These are phyloP conservation scores for Theocolax elegans DNA, from an alignment of 1,140 invertebrate genomes.

Conservation along the genomic window DNA sequence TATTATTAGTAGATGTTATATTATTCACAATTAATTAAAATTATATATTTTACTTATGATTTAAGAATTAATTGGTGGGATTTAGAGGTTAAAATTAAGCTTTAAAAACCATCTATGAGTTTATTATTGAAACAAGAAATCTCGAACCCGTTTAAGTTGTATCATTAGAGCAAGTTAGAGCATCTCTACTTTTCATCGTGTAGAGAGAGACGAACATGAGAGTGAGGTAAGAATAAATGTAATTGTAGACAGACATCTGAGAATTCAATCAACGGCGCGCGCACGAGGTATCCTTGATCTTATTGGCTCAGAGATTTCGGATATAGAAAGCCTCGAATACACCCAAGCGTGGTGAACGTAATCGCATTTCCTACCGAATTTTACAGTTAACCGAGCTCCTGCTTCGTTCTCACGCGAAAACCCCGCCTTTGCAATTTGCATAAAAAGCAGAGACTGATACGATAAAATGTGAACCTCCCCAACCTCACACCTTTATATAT, in stretches of 20 bases:
- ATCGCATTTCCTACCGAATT: conserved; percentile 53
- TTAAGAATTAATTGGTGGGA: no score
- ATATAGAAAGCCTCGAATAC: conserved; percentile 29
- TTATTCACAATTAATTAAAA: no score
- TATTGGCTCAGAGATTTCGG: conserved; percentile 37
- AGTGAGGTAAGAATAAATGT: conserved; percentile 35
- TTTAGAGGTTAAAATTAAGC: no score
- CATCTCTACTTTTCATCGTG: not conserved
- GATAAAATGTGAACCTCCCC: conserved; percentile 34
- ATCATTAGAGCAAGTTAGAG: not conserved
- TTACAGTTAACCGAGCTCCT: conserved; percentile 50
- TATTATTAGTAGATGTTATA: no score
- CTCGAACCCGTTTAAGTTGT: not conserved
- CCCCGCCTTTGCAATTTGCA: conserved; percentile 54
- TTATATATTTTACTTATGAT: no score
- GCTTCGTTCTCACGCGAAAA: not conserved
- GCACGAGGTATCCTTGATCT: conserved; percentile 20
- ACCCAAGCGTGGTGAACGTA: conserved; percentile 39
- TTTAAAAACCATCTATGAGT: no score
- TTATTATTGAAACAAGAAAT: no score
- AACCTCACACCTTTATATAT: not conserved
- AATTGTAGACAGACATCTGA: conserved; percentile 22
- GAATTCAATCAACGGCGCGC: conserved; percentile 35
- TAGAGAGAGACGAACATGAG: no score
- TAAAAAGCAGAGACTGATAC: conserved; percentile 51